Evolutionary conservation across 2,888 invertebrate genomes (phyloP).

Genomic region (Eupeodes luniger): DNA sequence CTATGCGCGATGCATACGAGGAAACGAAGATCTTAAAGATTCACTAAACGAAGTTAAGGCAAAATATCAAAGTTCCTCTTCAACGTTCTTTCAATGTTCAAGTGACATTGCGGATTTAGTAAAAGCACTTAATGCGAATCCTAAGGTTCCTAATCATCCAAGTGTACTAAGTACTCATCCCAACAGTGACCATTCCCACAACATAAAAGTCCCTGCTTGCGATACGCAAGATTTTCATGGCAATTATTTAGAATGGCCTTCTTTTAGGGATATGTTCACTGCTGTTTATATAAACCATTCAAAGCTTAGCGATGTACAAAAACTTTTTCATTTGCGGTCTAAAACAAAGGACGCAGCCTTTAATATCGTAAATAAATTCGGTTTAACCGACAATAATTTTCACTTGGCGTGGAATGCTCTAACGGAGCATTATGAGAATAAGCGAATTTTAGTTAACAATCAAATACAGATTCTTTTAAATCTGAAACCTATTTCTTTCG

Average conservation of each 20-base stretch:
- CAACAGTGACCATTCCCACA: too few relatives aligned
- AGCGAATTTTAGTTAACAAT: constrained; percentile 34
- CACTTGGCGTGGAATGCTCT: background rate
- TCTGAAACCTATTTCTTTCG: background rate
- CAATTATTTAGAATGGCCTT: constrained; percentile 13
- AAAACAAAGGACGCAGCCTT: background rate
- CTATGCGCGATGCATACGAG: background rate
- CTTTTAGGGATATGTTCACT: constrained; percentile 7
- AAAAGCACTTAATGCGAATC: too few relatives aligned
- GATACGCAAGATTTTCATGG: constrained; percentile 1
- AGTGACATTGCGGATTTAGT: constrained; percentile 8
- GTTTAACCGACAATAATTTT: background rate
- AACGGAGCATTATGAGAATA: background rate
- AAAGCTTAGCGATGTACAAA: background rate
- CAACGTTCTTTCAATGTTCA: constrained; percentile 12
- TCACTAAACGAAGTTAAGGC: background rate
- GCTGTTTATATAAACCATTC: background rate
- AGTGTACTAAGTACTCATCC: too few relatives aligned
- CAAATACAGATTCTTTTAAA: background rate
- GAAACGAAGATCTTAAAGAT: background rate
- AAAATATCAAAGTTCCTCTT: background rate
- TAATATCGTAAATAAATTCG: background rate
- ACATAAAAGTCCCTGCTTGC: constrained; percentile 14
- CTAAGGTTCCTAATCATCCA: background rate
- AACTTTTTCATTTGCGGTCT: background rate